Conservation (phyloP, 2,888 invertebrate genomes). For the Apamea crenata region DNA sequence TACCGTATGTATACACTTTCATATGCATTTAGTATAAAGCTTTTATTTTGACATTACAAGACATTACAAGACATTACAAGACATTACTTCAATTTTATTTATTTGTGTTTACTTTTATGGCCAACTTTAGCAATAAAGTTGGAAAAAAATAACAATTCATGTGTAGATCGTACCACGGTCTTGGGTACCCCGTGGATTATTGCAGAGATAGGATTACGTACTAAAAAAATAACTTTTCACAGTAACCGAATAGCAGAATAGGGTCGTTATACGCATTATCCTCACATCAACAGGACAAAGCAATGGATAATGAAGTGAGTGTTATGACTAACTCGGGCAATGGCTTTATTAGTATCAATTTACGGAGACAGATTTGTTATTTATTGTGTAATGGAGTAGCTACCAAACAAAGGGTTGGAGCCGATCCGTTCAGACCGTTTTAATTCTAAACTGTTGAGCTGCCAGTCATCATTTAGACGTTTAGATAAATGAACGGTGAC, state of each 20-base stretch:
- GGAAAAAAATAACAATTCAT: background rate
- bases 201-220: background rate
- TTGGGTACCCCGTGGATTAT: background rate
- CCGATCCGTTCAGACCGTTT: constrained; percentile 11
- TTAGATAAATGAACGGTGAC: background rate
- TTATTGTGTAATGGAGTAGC: constrained; percentile 39
- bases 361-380: constrained; percentile 50
- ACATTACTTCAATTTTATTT: background rate
- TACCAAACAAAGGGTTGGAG: constrained; percentile 46
- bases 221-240: background rate
- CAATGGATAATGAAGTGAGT: constrained; percentile 27
- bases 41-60: background rate
- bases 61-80: background rate
- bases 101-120: constrained; percentile 9
- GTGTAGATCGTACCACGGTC: background rate
- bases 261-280: constrained; percentile 7
- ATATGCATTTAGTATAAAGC: background rate
- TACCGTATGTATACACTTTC: background rate
- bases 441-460: constrained; percentile 22
- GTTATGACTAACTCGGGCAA: constrained; percentile 45
- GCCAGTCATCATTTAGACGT: constrained; percentile 33
- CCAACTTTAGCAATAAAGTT: background rate
- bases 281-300: constrained; percentile 23
- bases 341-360: constrained; percentile 52
- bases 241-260: background rate